Evolutionary conservation across 2,797 vertebrate genomes (phyloP).

Genomic region (Syngnathus rostellatus): DNA sequence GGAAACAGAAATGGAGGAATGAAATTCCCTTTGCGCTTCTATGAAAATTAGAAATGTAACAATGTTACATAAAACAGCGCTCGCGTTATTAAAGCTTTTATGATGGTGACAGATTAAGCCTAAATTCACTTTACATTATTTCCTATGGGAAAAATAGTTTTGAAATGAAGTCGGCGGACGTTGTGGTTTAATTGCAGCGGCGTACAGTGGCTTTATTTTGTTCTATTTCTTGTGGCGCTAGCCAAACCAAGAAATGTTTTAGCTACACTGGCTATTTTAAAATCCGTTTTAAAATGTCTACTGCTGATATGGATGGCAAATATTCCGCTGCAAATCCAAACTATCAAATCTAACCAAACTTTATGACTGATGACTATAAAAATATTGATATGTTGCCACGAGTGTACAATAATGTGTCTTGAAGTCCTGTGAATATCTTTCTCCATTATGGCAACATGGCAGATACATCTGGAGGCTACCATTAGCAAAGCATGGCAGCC

Average conservation of each 20-base stretch:
- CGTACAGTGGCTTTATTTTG: background rate
- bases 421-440: background rate
- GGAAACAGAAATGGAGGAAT: too few species aligned
- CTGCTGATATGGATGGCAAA: background rate
- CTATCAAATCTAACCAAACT: background rate
- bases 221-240: background rate
- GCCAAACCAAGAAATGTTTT: background rate
- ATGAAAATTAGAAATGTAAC: background rate
- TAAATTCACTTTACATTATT: conserved; percentile 1
- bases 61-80: background rate
- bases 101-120: background rate
- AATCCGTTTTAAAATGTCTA: background rate
- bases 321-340: too few species aligned
- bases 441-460: background rate
- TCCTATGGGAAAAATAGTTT: background rate
- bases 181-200: background rate
- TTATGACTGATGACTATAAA: background rate
- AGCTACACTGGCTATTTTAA: background rate
- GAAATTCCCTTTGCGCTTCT: background rate
- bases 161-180: background rate
- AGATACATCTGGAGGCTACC: conserved; percentile 4
- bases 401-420: background rate
- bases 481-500: conserved; percentile 1
- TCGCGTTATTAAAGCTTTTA: conserved; percentile 3
- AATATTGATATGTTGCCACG: background rate